Percentiles rank a stretch among this genome's conserved stretches.
Evolutionary conservation across 2,888 invertebrate species (phyloP).

Genomic region (Lamellibrachia columna): DNA sequence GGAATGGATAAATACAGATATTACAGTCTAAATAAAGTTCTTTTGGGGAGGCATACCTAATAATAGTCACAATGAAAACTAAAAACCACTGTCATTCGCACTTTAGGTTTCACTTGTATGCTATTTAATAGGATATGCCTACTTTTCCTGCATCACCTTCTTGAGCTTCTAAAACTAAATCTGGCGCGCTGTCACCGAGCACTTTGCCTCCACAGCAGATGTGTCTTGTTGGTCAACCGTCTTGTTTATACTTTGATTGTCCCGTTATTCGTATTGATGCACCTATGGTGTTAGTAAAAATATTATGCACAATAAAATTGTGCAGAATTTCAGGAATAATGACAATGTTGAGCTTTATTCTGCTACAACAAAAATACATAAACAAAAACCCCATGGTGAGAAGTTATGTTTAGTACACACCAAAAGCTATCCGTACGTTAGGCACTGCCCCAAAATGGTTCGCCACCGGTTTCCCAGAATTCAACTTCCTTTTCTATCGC

Average conservation of each 20-base stretch:
- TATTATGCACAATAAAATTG: too few species aligned
- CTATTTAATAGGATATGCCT: neutral
- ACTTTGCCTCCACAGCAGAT: neutral
- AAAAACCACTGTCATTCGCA: neutral
- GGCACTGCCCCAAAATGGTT: neutral
- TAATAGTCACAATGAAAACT: neutral
- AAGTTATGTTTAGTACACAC: too few species aligned
- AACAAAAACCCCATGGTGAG: too few species aligned
- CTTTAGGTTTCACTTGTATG: neutral
- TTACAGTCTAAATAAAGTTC: neutral
- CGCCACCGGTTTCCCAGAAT: neutral
- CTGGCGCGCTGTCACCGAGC: neutral
- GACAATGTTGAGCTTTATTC: too few species aligned
- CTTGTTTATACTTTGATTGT: neutral
- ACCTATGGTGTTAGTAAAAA: too few species aligned
- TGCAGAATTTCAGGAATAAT: too few species aligned
- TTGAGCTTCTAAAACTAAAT: neutral
- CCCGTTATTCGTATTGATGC: too few species aligned
- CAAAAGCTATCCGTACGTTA: neutral
- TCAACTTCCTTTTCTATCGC: slow-evolving; percentile 10
- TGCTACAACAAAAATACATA: too few species aligned
- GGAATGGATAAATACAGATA: neutral
- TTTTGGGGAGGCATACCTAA: neutral
- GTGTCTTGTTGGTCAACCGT: neutral
- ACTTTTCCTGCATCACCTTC: neutral